Conservation (phyloP, 2,888 invertebrate genomes). For the Drosophila meridiana region DNA sequence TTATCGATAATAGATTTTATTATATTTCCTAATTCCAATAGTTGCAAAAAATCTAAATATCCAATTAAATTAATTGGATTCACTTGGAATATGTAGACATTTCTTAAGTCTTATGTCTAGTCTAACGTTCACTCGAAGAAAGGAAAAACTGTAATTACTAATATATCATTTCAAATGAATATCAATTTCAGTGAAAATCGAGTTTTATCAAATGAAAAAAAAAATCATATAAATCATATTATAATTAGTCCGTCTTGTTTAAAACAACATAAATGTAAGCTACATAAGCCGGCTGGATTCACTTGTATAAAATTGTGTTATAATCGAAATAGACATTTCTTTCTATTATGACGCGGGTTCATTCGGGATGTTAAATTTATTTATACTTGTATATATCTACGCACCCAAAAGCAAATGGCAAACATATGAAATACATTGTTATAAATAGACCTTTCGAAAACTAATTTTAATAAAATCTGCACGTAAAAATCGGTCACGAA, state of each 20-base stretch:
- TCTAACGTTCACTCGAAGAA: too few species aligned
- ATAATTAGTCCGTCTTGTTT: background rate
- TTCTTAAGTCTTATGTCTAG: background rate
- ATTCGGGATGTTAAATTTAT: slow-evolving; percentile 11
- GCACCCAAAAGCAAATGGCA: slow-evolving; percentile 53
- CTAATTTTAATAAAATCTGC: slow-evolving; percentile 70
- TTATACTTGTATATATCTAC: slow-evolving; percentile 16
- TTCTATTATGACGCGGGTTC: slow-evolving; percentile 2
- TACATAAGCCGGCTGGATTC: slow-evolving; percentile 4
- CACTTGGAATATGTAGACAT: background rate
- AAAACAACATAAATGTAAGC: slow-evolving; percentile 10
- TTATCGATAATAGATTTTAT: too few species aligned
- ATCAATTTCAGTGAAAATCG: background rate
- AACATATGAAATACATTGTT: slow-evolving; percentile 55
- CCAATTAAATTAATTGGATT: too few species aligned
- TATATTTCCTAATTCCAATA: too few species aligned
- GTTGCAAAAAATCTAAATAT: too few species aligned
- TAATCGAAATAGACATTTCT: background rate
- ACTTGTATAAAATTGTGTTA: background rate
- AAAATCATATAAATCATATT: background rate
- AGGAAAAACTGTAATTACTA: too few species aligned
- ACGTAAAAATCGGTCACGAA: slow-evolving; percentile 57
- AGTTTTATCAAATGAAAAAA: background rate
- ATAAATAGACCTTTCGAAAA: slow-evolving; percentile 66
- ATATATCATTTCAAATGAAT: background rate